phyloP scores from a whole-genome alignment of 1,140 invertebrate genomes.

The Aporrectodea caliginosa region DNA sequence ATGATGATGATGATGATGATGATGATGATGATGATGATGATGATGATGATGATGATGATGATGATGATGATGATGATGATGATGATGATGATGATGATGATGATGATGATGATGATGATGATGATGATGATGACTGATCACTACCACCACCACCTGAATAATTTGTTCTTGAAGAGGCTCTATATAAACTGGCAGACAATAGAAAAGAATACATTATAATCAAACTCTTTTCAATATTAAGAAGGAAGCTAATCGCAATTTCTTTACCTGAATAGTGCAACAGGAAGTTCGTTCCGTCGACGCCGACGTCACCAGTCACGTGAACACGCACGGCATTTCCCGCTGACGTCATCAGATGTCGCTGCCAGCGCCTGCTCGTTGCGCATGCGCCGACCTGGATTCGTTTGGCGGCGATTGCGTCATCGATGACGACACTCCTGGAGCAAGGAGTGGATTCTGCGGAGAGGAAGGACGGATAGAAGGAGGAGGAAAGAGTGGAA shows the following conservation, averaged over 20 bases:
- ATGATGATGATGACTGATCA: background rate
- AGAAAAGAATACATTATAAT: too few relatives aligned
- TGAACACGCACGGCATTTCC: background rate
- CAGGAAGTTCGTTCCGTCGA: background rate
- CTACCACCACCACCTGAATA: background rate
- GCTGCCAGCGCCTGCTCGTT: background rate
- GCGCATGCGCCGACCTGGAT: background rate
- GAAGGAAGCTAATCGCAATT: background rate
- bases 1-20: constrained; percentile 27
- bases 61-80: constrained; percentile 10
- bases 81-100: constrained; percentile 10
- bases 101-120: constrained; percentile 20
- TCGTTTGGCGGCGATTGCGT: background rate
- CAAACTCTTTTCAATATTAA: background rate
- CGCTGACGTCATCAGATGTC: background rate
- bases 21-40: constrained; percentile 22
- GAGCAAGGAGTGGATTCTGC: background rate
- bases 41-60: constrained; percentile 8
- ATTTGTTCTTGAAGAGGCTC: background rate
- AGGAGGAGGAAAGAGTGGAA: background rate
- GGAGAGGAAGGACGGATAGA: background rate
- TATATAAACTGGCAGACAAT: too few relatives aligned
- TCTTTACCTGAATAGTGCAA: background rate
- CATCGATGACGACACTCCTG: background rate
- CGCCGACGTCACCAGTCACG: background rate